A percentile compares a stretch with the other conserved stretches of the same genome.
These are phyloP conservation scores for Pandion haliaetus DNA, from an alignment of 2,113 vertebrate species.

Conservation along the genomic window DNA sequence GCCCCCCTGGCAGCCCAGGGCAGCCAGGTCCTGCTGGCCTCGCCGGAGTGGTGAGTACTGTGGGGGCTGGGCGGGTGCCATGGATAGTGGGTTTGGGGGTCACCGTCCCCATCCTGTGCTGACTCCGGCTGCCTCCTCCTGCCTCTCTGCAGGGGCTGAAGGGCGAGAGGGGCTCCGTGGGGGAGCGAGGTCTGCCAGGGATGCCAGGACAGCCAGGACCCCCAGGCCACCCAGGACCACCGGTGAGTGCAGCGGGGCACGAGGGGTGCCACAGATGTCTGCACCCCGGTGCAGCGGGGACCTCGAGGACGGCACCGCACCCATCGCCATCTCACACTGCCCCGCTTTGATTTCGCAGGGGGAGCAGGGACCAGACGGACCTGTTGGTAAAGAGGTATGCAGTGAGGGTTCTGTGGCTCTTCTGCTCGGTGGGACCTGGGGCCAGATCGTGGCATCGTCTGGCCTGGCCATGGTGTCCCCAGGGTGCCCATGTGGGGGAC, in stretches of 20 bases:
- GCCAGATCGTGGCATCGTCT: not conserved
- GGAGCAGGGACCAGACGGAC: conserved; percentile 64
- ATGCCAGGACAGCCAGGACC: conserved; percentile 84
- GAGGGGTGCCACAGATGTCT: not conserved
- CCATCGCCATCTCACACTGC: rapidly evolving
- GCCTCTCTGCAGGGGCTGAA: conserved; percentile 78
- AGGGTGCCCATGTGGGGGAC: not conserved
- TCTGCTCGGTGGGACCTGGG: rapidly evolving
- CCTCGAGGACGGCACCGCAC: rapidly evolving
- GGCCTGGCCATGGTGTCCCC: not conserved
- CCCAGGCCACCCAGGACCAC: conserved; percentile 86
- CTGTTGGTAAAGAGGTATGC: not conserved
- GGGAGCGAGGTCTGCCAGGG: conserved; percentile 87
- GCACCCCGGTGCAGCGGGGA: rapidly evolving
- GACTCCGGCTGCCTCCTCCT: not conserved
- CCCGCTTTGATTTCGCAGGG: conserved; percentile 72
- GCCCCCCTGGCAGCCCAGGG: conserved; percentile 81
- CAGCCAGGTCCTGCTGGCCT: conserved; percentile 86
- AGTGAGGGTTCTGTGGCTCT: rapidly evolving
- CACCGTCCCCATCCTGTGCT: rapidly evolving
- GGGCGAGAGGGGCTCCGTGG: conserved; percentile 85
- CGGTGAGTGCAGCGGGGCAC: conserved; percentile 64
- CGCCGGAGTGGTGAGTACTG: conserved; percentile 80
- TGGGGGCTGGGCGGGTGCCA: not conserved
- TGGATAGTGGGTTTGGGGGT: not conserved